Evolutionary conservation across 92 coral and sea anemone species (phyloP), one percentile per base, ranked within the genome.

Genomic region (Zoanthus sansibaricus): DNA sequence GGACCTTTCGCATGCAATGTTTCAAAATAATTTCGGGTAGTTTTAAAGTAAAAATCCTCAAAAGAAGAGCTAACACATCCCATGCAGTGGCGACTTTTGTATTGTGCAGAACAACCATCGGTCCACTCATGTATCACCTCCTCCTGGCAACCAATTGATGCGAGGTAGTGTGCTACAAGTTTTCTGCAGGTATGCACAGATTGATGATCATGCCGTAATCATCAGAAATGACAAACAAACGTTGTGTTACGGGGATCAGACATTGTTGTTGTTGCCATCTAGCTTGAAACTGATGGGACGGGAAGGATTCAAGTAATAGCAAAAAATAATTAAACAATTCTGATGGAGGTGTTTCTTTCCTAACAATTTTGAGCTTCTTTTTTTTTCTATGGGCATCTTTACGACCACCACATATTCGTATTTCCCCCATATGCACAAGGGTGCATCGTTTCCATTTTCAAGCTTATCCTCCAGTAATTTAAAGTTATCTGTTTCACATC

Each of bases 1-100:
- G 92, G 95, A 4, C 95, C 95, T 59, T 92, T 89, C 6, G 92
- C 91, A 66, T 89, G 95, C 5, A 89, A 92, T 0, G 92, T 89
- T 51, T 92, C 91, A 37, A 85, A 88, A 62, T 25, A 91, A 64
- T 91, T 88, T 7, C 91, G 13, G 7, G 83, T 66, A 6, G 87
- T 87, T 5, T 1, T 4, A 45, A 14, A n/a, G n/a, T n/a, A n/a
- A n/a, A n/a, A n/a, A n/a, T n/a, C n/a, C n/a, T n/a, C n/a, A n/a
- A n/a, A n/a, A n/a, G n/a, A n/a, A 90, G 10, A 66, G 31, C 80
- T 54, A 13, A 79, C 83, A 14, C 78, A 90, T 5, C 90, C 90
- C 91, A 91, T 91, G 49, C 93, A 91, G 70, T 86, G 93, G 7
- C 90, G 90, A 54, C 93, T 90, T 52, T 90, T 90, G 86, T 72